Percentiles rank a stretch among this genome's conserved stretches.
Evolutionary conservation across 2,888 invertebrate genomes (phyloP).

Genomic region (Vannuccia rotundouncinata): DNA sequence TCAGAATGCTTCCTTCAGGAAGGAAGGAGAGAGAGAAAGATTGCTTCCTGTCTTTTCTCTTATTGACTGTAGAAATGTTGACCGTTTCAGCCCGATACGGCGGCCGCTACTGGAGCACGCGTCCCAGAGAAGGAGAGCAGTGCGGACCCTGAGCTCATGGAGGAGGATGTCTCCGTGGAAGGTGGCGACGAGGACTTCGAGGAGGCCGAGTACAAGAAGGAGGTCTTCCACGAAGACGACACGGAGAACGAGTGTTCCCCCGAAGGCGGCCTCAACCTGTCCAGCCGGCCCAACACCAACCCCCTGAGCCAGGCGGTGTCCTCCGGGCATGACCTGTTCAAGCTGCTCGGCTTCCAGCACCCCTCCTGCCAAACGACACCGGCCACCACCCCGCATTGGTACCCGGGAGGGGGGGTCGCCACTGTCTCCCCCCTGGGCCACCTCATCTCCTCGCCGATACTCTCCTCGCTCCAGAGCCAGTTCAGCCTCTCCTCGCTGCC

Average conservation of each 20-base stretch:
- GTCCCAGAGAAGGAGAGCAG: no score
- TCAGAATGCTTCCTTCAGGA: background rate
- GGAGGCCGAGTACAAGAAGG: background rate
- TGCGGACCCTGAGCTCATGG: background rate
- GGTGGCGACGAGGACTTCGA: background rate
- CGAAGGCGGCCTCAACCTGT: background rate
- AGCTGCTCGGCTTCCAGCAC: background rate
- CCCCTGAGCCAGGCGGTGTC: no score
- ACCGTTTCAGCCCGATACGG: no score
- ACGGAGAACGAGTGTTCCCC: background rate
- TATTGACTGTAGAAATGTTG: no score
- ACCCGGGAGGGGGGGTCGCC: background rate
- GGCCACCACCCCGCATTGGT: background rate
- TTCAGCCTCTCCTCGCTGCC: background rate
- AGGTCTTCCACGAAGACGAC: background rate
- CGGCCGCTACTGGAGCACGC: no score
- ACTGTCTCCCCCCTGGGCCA: background rate
- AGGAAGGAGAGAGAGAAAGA: background rate
- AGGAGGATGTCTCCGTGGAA: background rate
- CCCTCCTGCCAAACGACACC: background rate
- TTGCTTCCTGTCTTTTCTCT: background rate
- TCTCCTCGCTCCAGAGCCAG: background rate
- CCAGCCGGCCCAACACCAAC: no score
- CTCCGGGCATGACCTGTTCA: background rate
- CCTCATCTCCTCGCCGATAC: background rate